Evolutionary conservation across 2,113 vertebrate genomes (phyloP).

Genomic region (Lontra canadensis): DNA sequence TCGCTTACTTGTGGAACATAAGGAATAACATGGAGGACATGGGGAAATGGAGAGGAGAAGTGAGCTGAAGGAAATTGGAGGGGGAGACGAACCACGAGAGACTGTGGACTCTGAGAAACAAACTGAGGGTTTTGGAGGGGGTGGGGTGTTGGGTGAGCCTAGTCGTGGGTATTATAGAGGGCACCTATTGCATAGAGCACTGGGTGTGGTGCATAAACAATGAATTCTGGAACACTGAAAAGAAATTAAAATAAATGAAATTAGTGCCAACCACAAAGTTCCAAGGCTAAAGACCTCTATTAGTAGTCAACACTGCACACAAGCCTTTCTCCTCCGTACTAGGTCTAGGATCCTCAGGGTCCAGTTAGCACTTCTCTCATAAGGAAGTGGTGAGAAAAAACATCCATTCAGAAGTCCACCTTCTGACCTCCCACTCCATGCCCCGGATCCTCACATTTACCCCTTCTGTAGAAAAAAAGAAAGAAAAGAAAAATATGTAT

Average conservation of each 20-base stretch:
- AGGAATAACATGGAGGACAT: too few relatives aligned
- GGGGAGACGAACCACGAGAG: too few relatives aligned
- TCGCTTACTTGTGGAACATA: too few relatives aligned
- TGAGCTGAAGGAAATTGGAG: too few relatives aligned
- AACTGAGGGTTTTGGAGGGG: too few relatives aligned
- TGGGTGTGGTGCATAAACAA: too few relatives aligned
- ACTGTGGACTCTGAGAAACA: too few relatives aligned
- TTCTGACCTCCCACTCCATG: neutral
- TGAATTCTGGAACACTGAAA: too few relatives aligned
- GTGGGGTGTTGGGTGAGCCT: too few relatives aligned
- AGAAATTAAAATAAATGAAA: neutral
- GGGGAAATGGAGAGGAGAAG: too few relatives aligned
- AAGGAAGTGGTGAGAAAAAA: neutral
- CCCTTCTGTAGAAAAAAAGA: neutral
- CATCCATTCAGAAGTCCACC: neutral
- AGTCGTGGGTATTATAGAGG: too few relatives aligned
- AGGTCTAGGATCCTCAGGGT: neutral
- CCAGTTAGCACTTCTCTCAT: conserved; percentile 26
- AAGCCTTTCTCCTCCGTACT: neutral
- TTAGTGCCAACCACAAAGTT: conserved; percentile 24
- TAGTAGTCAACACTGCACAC: neutral
- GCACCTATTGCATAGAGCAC: too few relatives aligned
- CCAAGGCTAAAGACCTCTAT: neutral
- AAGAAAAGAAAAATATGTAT: neutral
- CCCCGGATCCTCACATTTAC: neutral